Percentiles rank a stretch among this genome's conserved stretches.
These are phyloP conservation scores for Penaeus monodon DNA, from an alignment of 2,888 invertebrate genomes.

Conservation along the genomic window DNA sequence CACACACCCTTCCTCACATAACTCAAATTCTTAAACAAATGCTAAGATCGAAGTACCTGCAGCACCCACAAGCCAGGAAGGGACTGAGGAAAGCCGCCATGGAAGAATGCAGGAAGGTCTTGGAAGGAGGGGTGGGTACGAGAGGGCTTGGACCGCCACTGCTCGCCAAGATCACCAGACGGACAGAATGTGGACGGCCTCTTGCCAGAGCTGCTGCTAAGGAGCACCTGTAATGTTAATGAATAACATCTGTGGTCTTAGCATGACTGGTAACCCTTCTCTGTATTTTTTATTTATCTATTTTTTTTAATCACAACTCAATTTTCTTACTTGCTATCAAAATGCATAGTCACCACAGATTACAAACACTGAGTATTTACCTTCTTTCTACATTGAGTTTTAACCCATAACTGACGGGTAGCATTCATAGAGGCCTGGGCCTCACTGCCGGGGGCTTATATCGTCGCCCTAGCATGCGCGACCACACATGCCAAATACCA, in stretches of 20 bases:
- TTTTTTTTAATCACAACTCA: neutral
- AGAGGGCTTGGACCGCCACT: constrained; percentile 80
- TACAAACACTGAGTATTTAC: too few species aligned
- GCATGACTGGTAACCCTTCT: too few species aligned
- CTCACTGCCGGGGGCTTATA: too few species aligned
- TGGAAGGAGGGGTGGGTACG: constrained; percentile 72
- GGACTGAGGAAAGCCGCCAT: constrained; percentile 73
- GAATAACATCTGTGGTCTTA: too few species aligned
- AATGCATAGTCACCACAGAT: too few species aligned
- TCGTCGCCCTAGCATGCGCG: too few species aligned
- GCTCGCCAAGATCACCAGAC: constrained; percentile 77
- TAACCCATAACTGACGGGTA: too few species aligned
- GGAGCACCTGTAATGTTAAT: constrained; percentile 73
- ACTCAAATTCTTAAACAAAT: neutral
- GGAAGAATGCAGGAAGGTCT: constrained; percentile 72
- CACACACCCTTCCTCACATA: neutral
- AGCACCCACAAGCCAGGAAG: constrained; percentile 75
- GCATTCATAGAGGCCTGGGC: too few species aligned
- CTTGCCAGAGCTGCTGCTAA: constrained; percentile 76
- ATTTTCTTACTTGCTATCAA: too few species aligned
- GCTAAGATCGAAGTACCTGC: constrained; percentile 69
- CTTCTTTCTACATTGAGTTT: too few species aligned
- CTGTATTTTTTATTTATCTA: too few species aligned
- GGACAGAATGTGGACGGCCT: constrained; percentile 74
- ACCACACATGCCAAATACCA: too few species aligned